Conservation (phyloP, 2,888 invertebrate species). For the Poecilobothrus nobilitatus region DNA sequence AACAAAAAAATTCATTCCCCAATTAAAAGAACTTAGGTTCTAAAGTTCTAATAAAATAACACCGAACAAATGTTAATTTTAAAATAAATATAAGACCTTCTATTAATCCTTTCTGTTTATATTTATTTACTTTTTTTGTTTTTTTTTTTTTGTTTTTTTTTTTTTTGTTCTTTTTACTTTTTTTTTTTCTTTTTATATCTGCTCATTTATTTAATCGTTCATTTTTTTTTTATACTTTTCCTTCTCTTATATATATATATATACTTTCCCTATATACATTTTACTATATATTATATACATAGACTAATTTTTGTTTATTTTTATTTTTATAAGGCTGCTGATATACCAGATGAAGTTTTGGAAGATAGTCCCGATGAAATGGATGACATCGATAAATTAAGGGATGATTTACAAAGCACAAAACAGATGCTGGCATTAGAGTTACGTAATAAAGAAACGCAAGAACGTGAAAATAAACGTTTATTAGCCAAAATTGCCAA, state of each 20-base stretch:
- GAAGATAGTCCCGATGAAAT: constrained; percentile 72
- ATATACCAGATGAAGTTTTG: constrained; percentile 39
- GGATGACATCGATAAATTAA: constrained; percentile 83
- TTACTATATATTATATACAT: no score
- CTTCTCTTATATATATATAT: neutral
- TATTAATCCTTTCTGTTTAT: no score
- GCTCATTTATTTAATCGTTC: neutral
- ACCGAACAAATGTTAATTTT: no score
- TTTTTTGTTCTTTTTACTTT: neutral
- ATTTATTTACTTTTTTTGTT: no score
- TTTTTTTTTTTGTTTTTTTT: neutral
- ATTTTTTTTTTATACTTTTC: neutral
- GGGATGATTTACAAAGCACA: constrained; percentile 84
- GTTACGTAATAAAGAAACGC: constrained; percentile 73
- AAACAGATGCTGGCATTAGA: constrained; percentile 85
- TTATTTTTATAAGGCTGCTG: constrained; percentile 17
- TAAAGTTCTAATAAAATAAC: no score
- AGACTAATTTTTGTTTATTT: neutral
- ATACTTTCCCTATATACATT: no score
- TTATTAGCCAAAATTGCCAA: constrained; percentile 69
- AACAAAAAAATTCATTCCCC: no score
- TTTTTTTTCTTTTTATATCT: neutral
- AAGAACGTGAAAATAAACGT: constrained; percentile 78
- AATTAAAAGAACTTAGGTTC: no score
- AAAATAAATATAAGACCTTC: no score